These are phyloP conservation scores for Chloroceryle inda DNA, from an alignment of 2,797 vertebrate species.

Conservation along the genomic window DNA sequence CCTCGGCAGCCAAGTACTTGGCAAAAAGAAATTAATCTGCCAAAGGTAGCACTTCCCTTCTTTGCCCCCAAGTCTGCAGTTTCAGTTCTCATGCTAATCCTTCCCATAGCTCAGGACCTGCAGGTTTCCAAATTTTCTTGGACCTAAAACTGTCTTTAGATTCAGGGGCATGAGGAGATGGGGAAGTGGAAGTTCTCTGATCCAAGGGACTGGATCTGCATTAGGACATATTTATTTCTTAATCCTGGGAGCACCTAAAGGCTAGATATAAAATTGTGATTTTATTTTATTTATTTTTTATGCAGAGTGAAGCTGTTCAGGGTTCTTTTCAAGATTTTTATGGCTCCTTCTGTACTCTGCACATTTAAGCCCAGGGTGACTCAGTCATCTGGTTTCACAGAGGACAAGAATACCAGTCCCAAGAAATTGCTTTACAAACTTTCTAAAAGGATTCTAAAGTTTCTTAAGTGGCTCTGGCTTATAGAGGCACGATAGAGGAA, in stretches of 20 bases:
- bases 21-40: background rate
- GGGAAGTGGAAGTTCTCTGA: background rate
- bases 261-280: background rate
- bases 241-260: background rate
- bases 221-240: conserved; percentile 26
- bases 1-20: rapidly evolving
- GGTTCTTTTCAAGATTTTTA: conserved; percentile 34
- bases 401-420: background rate
- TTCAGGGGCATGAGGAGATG: background rate
- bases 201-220: background rate
- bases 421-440: conserved; percentile 33
- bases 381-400: conserved; percentile 11
- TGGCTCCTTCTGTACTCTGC: background rate
- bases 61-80: background rate
- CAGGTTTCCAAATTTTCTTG: background rate
- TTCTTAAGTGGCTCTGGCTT: conserved; percentile 20
- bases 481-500: background rate
- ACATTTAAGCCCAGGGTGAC: conserved; percentile 13
- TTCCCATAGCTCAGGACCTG: background rate
- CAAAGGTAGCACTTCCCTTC: background rate
- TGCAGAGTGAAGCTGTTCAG: background rate
- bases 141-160: background rate
- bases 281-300: background rate
- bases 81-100: background rate
- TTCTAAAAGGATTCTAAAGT: conserved; percentile 22